Base-by-base conservation (phyloP, 2,888 invertebrate species). In the Drosophila planitibia region DNA sequence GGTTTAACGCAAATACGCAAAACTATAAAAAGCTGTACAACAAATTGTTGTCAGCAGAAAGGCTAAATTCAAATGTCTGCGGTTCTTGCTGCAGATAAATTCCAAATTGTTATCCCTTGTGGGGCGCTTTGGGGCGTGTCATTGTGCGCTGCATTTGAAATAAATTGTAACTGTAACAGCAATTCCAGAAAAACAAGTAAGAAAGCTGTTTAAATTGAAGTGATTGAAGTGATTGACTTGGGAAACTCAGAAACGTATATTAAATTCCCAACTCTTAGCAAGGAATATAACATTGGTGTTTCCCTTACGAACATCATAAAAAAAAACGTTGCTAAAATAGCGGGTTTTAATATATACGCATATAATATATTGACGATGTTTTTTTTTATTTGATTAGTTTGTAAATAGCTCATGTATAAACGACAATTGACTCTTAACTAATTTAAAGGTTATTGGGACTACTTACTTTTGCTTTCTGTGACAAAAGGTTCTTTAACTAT, bases 21-120 rank as follows among this genome's bases (percentile, higher is more conserved):
- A 66, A 65, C 80, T 63, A 70, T 70, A 76, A 74, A 78, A 71
- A 51, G 60, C 68, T 53, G 41, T 44, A 52, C 32, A 71, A n/a
- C 57, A 64, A 55, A 60, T 47, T 49, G 28, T 41, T 32, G 47
- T 25, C 47, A 47, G 33, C 25, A 14, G 51, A 25, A 52, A 55
- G 44, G 51, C 54, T 55, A 68, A 79, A 70, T 65, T 79, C 65
- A 71, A 60, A 66, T 68, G 74, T 71, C 76, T 80, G 66, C 44
- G 67, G 74, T 55, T 62, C 55, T 16, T 55, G 33, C 54, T 60
- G 47, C 58, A 64, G 41, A 67, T 70, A 79, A 61, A 78, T 69
- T 65, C 52, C 22, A 67, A 58, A 79, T 70, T 79, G 66, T 66
- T 69, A 72, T 79, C 75, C 70, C 69, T 53, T 75, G 51, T 54